Conservation (phyloP, 2,888 invertebrate species). For the Drosophila merina region DNA sequence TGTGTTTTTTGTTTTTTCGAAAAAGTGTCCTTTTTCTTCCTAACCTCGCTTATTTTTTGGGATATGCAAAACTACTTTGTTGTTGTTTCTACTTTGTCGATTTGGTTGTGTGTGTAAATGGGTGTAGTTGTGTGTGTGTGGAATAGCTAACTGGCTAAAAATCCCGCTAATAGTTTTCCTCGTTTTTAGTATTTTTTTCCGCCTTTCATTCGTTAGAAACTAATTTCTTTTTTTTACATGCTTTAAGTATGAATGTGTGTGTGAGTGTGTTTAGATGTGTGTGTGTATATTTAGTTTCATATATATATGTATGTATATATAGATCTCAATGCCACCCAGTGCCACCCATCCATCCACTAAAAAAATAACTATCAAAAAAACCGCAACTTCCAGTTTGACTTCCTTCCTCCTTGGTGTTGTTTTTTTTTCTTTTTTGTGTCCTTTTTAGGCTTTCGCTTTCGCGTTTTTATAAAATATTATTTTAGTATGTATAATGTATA, state of each 20-base stretch:
- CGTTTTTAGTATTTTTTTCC: slow-evolving; percentile 38
- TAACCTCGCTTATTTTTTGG: slow-evolving; percentile 52
- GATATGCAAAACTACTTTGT: slow-evolving; percentile 83
- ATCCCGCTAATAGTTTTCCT: slow-evolving; percentile 40
- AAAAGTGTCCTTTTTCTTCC: slow-evolving; percentile 34
- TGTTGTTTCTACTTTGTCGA: slow-evolving; percentile 69
- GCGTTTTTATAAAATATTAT: slow-evolving; percentile 74
- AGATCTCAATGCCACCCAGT: slow-evolving; percentile 70
- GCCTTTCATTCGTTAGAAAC: slow-evolving; percentile 48
- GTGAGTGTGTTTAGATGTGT: slow-evolving; percentile 25
- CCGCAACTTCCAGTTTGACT: slow-evolving; percentile 67
- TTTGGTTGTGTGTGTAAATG: slow-evolving; percentile 45
- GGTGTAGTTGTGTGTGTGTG: slow-evolving; percentile 25
- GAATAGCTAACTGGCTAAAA: slow-evolving; percentile 16
- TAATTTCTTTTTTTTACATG: slow-evolving; percentile 58
- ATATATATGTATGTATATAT: slow-evolving; percentile 39
- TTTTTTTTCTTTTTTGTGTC: slow-evolving; percentile 20
- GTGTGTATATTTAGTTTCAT: slow-evolving; percentile 48
- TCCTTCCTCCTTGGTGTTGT: slow-evolving; percentile 29
- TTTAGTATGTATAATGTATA: slow-evolving; percentile 71
- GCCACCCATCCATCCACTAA: slow-evolving; percentile 55
- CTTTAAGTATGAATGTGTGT: slow-evolving; percentile 30
- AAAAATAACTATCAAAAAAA: slow-evolving; percentile 78
- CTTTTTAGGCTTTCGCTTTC: slow-evolving; percentile 14
- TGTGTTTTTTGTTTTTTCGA: slow-evolving; percentile 32